Percentiles rank a stretch among this genome's conserved stretches.
These are phyloP conservation scores for Ophiothrix spiculata DNA, from an alignment of 35 echinoderm and acorn worm genomes.

Conservation along the genomic window DNA sequence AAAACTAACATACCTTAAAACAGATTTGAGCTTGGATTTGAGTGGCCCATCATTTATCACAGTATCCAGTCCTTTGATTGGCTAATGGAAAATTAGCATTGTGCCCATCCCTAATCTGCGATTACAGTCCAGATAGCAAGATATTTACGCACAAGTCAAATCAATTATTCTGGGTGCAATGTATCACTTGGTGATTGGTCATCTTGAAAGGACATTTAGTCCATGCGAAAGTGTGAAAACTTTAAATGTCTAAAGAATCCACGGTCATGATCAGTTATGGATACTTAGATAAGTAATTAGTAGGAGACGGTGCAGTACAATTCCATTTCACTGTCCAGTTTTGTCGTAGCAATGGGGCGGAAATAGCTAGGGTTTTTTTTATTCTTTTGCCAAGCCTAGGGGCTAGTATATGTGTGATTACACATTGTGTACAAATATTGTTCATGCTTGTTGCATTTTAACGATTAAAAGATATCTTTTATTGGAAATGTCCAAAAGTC, in stretches of 20 bases:
- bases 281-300: background rate
- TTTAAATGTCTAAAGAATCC: background rate
- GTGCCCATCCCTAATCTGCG: no score
- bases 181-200: background rate
- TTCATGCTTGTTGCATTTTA: background rate
- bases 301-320: background rate
- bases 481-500: background rate
- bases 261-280: background rate
- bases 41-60: no score
- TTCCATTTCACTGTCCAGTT: background rate
- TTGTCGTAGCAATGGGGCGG: background rate
- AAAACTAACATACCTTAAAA: no score
- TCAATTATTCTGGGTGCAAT: background rate
- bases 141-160: background rate
- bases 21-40: no score
- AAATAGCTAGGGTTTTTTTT: background rate
- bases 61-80: no score
- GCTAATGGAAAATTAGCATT: no score
- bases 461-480: no score
- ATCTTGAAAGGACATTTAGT: background rate
- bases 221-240: background rate
- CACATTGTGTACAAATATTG: background rate
- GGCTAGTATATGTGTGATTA: background rate
- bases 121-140: no score
- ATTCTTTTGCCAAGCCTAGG: background rate